These are phyloP conservation scores for Falco rusticolus DNA, from an alignment of 2,797 vertebrate genomes.

Conservation along the genomic window DNA sequence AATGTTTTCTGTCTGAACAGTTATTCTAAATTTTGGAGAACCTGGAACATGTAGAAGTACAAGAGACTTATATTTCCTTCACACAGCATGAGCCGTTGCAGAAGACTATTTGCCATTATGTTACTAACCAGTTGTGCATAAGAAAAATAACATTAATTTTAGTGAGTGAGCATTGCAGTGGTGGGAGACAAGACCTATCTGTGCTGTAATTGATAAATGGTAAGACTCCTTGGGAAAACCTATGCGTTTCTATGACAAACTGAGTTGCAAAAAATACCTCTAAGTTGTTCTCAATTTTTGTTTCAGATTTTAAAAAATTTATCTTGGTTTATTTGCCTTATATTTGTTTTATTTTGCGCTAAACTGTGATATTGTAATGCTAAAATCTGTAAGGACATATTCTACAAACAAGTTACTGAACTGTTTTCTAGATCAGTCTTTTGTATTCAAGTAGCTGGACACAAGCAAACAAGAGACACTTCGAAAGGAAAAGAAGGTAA, in stretches of 20 bases:
- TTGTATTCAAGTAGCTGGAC: neutral
- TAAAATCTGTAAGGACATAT: neutral
- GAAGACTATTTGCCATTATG: neutral
- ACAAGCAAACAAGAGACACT: neutral
- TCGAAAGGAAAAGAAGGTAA: neutral
- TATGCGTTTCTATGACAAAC: neutral
- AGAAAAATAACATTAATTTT: neutral
- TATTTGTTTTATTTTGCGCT: neutral
- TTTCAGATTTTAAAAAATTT: neutral
- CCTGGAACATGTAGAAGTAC: neutral
- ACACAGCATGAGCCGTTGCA: accelerated
- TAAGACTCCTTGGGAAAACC: neutral
- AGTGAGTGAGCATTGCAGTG: neutral
- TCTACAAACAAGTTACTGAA: neutral
- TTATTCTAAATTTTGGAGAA: neutral
- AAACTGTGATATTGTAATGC: neutral
- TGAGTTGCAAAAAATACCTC: neutral
- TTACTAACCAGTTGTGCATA: neutral
- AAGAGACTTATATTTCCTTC: neutral
- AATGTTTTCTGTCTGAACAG: neutral
- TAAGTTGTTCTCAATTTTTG: neutral
- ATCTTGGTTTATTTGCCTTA: neutral
- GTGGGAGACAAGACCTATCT: neutral
- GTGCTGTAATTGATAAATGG: neutral
- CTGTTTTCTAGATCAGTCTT: neutral